These are phyloP conservation scores for Caenorhabditis becei DNA, from an alignment of 2,888 invertebrate species.

Conservation along the genomic window DNA sequence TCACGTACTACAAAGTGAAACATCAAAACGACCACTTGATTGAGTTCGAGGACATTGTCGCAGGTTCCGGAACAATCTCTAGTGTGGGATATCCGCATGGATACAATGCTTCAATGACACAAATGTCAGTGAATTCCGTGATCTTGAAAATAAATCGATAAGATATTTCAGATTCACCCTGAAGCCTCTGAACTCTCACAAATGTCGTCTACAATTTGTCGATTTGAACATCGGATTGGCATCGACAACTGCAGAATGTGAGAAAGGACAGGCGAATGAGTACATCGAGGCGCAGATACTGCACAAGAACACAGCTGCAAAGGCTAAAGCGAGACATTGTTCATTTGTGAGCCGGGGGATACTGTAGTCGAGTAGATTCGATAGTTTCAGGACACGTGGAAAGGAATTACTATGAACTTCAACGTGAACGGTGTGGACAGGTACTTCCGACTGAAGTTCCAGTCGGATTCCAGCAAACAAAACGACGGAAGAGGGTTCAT, in stretches of 20 bases:
- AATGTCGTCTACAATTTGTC: slow-evolving; percentile 49
- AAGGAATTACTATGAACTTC: neutral
- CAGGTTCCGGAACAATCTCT: slow-evolving; percentile 67
- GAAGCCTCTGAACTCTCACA: slow-evolving; percentile 59
- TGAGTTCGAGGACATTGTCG: slow-evolving; percentile 66
- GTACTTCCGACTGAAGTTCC: slow-evolving; percentile 57
- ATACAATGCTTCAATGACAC: slow-evolving; percentile 52
- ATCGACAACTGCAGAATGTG: neutral
- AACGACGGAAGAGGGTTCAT: slow-evolving; percentile 75
- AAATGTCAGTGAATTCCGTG: slow-evolving; percentile 31
- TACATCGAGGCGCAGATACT: slow-evolving; percentile 37
- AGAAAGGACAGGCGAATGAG: slow-evolving; percentile 29
- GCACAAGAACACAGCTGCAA: neutral
- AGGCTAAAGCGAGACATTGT: slow-evolving; percentile 21
- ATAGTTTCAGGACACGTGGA: neutral
- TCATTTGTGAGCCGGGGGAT: slow-evolving; percentile 19
- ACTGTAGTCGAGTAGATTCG: neutral
- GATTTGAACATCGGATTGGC: slow-evolving; percentile 49
- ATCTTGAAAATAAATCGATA: neutral
- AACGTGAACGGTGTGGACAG: neutral
- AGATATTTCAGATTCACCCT: slow-evolving; percentile 65
- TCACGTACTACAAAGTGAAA: slow-evolving; percentile 65
- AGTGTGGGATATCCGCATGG: slow-evolving; percentile 71
- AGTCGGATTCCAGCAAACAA: slow-evolving; percentile 55
- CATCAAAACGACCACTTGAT: slow-evolving; percentile 16